phyloP scores from a whole-genome alignment of 2,113 vertebrate species.

The Datnioides undecimradiatus region DNA sequence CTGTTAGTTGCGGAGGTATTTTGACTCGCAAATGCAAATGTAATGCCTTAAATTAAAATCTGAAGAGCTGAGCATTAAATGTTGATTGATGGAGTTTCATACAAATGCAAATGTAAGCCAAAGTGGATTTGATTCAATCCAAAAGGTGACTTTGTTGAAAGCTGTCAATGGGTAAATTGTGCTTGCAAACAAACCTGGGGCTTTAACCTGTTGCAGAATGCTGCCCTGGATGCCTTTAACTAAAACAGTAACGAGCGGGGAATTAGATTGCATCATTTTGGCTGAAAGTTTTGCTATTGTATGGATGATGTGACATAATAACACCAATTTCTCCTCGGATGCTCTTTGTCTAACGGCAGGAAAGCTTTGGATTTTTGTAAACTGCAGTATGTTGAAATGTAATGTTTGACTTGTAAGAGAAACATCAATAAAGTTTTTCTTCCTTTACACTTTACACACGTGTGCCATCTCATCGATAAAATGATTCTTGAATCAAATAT shows the following conservation, averaged over 20 bases:
- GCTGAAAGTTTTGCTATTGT: constrained; percentile 39
- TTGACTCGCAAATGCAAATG: constrained; percentile 7
- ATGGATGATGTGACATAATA: constrained; percentile 62
- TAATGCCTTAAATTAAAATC: constrained; percentile 12
- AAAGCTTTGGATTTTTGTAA: constrained; percentile 46
- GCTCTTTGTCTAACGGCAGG: constrained; percentile 21
- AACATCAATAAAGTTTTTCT: constrained; percentile 81
- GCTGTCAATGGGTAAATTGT: constrained; percentile 2
- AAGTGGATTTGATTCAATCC: constrained; percentile 31
- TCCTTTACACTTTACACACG: neutral
- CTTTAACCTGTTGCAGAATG: constrained; percentile 33
- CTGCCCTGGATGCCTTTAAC: constrained; percentile 48
- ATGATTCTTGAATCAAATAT: neutral
- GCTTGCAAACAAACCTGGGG: constrained; percentile 21
- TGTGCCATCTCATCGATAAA: constrained; percentile 8
- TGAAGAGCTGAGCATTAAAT: constrained; percentile 5
- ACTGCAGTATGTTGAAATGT: constrained; percentile 59
- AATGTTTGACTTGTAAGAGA: constrained; percentile 55
- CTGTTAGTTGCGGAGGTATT: constrained; percentile 47
- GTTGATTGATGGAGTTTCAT: constrained; percentile 1
- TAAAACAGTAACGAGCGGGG: constrained; percentile 24
- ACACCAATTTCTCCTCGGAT: constrained; percentile 36
- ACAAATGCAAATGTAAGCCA: constrained; percentile 20
- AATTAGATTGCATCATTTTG: constrained; percentile 29
- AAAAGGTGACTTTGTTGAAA: constrained; percentile 27